A percentile compares a stretch with the other conserved stretches of the same genome.
These are phyloP conservation scores for Sphaeridia pumilis DNA, from an alignment of 2,888 invertebrate species.

Conservation along the genomic window DNA sequence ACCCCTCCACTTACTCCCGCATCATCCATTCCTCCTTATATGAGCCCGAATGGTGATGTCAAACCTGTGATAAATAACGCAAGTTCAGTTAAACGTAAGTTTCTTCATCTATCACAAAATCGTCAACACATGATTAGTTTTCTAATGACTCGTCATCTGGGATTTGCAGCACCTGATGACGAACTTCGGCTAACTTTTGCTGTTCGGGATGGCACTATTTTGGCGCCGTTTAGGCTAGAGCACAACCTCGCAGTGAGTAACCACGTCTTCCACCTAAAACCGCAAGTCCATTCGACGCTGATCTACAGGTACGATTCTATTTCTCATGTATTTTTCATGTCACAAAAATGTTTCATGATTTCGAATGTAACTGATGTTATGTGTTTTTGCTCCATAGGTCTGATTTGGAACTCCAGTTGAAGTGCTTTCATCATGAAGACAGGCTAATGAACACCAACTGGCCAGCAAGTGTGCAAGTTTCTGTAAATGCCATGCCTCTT, in stretches of 20 bases:
- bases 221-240: constrained; percentile 91
- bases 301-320: constrained; percentile 96
- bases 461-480: constrained; percentile 60
- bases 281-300: constrained; percentile 87
- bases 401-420: constrained; percentile 86
- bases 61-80: constrained; percentile 36
- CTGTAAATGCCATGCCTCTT: constrained; percentile 87
- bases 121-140: background rate
- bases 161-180: too few relatives aligned
- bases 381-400: too few relatives aligned
- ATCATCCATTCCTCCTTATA: constrained; percentile 76
- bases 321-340: too few relatives aligned
- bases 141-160: too few relatives aligned
- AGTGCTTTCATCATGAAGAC: constrained; percentile 97
- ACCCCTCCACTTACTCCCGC: constrained; percentile 84
- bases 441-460: constrained; percentile 95
- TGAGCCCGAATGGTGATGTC: constrained; percentile 57
- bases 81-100: constrained; percentile 30
- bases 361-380: too few relatives aligned
- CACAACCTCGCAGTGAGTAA: constrained; percentile 89
- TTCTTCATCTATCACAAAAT: too few relatives aligned
- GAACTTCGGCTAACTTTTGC: constrained; percentile 94
- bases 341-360: too few relatives aligned
- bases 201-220: constrained; percentile 88
- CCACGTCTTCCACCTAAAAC: constrained; percentile 92